Conservation (phyloP, 2,797 vertebrate genomes). For the Esox lucius region DNA sequence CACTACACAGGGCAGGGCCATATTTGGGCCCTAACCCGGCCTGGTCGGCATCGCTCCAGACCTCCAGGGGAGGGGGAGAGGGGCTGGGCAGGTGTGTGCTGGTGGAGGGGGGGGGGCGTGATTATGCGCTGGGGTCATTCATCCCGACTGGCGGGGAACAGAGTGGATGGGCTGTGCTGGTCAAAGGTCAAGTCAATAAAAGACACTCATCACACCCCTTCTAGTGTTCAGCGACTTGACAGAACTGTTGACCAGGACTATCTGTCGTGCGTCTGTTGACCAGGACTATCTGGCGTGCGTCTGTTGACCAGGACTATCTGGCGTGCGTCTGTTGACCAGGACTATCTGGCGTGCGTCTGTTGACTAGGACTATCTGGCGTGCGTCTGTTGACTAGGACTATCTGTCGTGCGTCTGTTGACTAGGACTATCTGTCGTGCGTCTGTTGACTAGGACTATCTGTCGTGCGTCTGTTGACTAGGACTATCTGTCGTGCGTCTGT, state of each 20-base stretch:
- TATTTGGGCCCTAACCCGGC: not conserved
- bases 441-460: no score
- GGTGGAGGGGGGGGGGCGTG: not conserved
- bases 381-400: no score
- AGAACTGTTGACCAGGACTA: not conserved
- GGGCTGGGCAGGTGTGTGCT: not conserved
- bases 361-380: no score
- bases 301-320: no score
- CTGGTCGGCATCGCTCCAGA: not conserved
- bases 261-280: no score
- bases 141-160: constrained; percentile 40
- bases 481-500: no score
- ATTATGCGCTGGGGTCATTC: constrained; percentile 16
- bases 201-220: not conserved
- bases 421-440: no score
- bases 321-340: no score
- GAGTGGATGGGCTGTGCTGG: constrained; percentile 13
- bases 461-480: no score
- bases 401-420: no score
- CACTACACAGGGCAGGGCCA: not conserved
- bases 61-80: not conserved
- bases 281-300: no score
- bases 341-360: no score
- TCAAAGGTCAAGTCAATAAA: constrained; percentile 36
- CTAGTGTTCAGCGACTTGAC: not conserved